phyloP scores from a whole-genome alignment of 2,113 vertebrate genomes.

The Lepus europaeus region DNA sequence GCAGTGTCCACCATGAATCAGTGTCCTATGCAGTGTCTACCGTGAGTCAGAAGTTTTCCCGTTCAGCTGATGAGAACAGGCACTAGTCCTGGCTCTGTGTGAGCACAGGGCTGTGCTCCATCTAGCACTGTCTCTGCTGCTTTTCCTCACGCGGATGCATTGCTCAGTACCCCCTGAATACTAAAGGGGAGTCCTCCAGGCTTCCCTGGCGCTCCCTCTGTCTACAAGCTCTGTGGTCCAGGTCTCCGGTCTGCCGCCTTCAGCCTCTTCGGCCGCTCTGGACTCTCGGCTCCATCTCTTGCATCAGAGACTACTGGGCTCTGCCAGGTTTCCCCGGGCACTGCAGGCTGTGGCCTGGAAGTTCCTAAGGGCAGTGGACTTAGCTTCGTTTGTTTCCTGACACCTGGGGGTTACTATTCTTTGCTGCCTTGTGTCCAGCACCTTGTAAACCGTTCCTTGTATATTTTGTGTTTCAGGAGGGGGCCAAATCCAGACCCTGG shows the following conservation, averaged over 20 bases:
- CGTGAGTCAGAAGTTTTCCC: too few relatives aligned
- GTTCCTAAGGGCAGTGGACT: not conserved
- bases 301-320: too few relatives aligned
- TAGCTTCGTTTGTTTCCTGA: not conserved
- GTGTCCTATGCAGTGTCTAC: not conserved
- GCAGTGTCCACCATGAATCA: too few relatives aligned
- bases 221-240: not conserved
- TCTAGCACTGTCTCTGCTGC: too few relatives aligned
- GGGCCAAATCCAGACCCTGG: not conserved
- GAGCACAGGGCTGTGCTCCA: not conserved
- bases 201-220: not conserved
- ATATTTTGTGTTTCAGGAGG: not conserved
- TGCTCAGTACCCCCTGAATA: not conserved
- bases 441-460: not conserved
- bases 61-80: not conserved
- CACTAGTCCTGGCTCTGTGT: not conserved
- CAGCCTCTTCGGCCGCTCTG: not conserved
- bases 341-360: not conserved
- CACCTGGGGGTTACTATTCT: not conserved
- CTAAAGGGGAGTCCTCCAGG: not conserved
- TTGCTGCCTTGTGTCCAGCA: not conserved
- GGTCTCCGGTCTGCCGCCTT: not conserved
- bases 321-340: not conserved
- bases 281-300: not conserved
- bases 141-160: rapidly evolving